phyloP scores from a whole-genome alignment of 2,888 invertebrate genomes.

The Clostera curtula region DNA sequence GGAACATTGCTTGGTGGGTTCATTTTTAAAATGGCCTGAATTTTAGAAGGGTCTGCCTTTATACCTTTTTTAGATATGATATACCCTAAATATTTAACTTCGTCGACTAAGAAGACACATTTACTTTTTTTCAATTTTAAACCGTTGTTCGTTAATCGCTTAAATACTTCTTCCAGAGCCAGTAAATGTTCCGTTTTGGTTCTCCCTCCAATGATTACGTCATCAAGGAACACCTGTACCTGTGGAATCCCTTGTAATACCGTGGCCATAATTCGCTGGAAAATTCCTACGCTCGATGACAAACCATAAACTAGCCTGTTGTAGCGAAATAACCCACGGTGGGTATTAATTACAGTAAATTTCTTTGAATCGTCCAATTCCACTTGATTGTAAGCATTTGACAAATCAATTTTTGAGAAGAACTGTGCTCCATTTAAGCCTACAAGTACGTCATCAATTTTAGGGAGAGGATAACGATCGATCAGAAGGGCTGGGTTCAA shows the following conservation, averaged over 20 bases:
- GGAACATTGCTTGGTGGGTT: conserved; percentile 4
- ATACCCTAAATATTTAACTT: conserved; percentile 6
- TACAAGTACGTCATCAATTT: conserved; percentile 12
- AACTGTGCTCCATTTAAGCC: conserved; percentile 8
- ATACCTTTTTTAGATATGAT: conserved; percentile 7
- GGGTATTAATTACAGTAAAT: conserved; percentile 15
- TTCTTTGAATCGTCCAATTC: conserved; percentile 9
- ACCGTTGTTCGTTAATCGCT: conserved; percentile 2
- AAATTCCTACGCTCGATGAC: conserved; percentile 8
- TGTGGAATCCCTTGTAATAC: conserved; percentile 4
- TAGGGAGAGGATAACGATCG: conserved; percentile 17
- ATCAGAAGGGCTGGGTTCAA: conserved; percentile 12
- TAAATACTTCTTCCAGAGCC: conserved; percentile 6
- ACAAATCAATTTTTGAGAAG: conserved; percentile 14
- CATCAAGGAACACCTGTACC: conserved; percentile 4
- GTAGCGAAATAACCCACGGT: conserved; percentile 8
- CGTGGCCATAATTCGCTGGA: conserved; percentile 4
- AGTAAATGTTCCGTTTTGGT: conserved; percentile 1
- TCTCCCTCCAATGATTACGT: conserved; percentile 1
- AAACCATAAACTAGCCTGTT: conserved; percentile 11
- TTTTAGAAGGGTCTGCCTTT: conserved; percentile 3
- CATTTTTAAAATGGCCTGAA: conserved; percentile 1
- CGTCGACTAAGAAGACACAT: conserved; percentile 6
- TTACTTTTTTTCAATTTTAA: conserved; percentile 9
- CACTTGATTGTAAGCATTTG: conserved; percentile 14